A percentile compares a stretch with the other conserved stretches of the same genome.
phyloP scores from a whole-genome alignment of 2,888 invertebrate genomes.

The Laothoe populi region DNA sequence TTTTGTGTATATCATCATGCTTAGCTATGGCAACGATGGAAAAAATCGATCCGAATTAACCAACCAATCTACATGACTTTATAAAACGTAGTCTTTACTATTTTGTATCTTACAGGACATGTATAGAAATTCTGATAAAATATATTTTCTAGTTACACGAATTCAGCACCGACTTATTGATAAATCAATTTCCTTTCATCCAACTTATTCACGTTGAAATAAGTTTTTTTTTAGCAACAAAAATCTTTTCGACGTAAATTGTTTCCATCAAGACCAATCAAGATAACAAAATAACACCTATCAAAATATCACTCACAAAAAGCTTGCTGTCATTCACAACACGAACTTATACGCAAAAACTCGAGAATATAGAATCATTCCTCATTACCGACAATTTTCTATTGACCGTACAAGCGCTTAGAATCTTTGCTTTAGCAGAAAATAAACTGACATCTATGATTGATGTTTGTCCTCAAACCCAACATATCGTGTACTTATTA shows the following conservation, averaged over 20 bases:
- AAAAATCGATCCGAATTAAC: slow-evolving; percentile 1
- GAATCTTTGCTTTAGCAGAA: slow-evolving; percentile 66
- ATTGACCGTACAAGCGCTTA: slow-evolving; percentile 72
- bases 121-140: too few species aligned
- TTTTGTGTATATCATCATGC: slow-evolving; percentile 17
- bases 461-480: slow-evolving; percentile 76
- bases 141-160: too few species aligned
- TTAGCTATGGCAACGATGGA: neutral
- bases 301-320: slow-evolving; percentile 50
- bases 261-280: slow-evolving; percentile 38
- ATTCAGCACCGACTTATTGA: neutral
- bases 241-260: slow-evolving; percentile 26
- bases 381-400: slow-evolving; percentile 62
- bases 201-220: slow-evolving; percentile 9
- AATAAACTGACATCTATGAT: slow-evolving; percentile 70
- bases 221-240: slow-evolving; percentile 14
- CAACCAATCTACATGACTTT: neutral
- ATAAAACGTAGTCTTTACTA: too few species aligned
- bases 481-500: slow-evolving; percentile 62
- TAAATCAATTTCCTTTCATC: slow-evolving; percentile 19
- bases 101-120: too few species aligned
- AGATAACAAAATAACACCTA: slow-evolving; percentile 48
- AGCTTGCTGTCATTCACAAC: slow-evolving; percentile 45
- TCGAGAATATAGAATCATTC: slow-evolving; percentile 46
- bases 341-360: slow-evolving; percentile 49